phyloP scores from a whole-genome alignment of 1,140 invertebrate genomes.

The Harpegnathos saltator region DNA sequence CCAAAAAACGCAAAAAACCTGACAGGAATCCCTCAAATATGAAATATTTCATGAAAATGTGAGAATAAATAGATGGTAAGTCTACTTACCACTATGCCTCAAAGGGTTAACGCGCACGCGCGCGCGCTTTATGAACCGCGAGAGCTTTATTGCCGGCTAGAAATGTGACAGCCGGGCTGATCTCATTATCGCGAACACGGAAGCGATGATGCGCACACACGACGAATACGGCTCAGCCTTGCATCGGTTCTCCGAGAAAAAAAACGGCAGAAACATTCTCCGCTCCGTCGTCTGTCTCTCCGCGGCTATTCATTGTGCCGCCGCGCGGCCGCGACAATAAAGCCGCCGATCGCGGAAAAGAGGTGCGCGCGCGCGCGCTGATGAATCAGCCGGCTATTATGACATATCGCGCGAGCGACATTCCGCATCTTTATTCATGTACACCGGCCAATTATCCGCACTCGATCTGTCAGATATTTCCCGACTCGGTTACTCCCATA shows the following conservation, averaged over 20 bases:
- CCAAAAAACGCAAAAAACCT: too few species aligned
- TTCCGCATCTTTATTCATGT: constrained; percentile 28
- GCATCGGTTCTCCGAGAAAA: constrained; percentile 19
- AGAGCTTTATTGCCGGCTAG: constrained; percentile 8
- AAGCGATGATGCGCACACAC: constrained; percentile 38
- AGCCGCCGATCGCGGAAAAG: constrained; percentile 2
- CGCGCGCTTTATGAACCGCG: neutral
- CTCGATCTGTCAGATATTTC: too few species aligned
- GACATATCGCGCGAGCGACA: neutral
- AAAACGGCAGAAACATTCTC: neutral
- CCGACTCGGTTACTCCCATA: too few species aligned
- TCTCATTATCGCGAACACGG: constrained; percentile 60
- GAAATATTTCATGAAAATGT: too few species aligned
- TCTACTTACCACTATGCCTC: too few species aligned
- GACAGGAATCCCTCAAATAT: too few species aligned
- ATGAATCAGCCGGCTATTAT: constrained; percentile 28
- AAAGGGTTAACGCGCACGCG: too few species aligned
- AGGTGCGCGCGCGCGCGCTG: neutral
- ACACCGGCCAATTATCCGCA: neutral
- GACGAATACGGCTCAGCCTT: constrained; percentile 59
- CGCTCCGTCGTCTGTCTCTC: neutral
- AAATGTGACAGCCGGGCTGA: constrained; percentile 47
- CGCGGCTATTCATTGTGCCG: constrained; percentile 14
- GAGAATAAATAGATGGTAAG: too few species aligned
- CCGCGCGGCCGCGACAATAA: neutral